Conservation (phyloP, 1,140 invertebrate species). For the Metaphire vulgaris region DNA sequence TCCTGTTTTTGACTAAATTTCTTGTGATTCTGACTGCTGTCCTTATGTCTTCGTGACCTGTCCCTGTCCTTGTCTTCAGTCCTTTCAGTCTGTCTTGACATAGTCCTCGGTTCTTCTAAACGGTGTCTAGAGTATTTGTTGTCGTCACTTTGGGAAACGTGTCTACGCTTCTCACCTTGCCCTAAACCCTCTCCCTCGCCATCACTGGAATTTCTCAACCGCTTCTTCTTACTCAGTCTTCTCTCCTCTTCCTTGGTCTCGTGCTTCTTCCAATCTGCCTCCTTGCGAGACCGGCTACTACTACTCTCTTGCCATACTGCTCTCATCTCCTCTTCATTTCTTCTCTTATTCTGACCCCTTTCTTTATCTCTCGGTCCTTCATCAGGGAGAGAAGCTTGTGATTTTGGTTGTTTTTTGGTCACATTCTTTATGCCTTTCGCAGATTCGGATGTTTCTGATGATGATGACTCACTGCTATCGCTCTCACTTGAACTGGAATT, state of each 20-base stretch:
- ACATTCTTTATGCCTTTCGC: not conserved
- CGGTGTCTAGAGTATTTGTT: too few relatives aligned
- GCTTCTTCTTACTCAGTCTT: not conserved
- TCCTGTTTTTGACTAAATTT: not conserved
- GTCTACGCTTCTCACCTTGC: not conserved
- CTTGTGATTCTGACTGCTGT: not conserved
- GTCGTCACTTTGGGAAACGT: not conserved
- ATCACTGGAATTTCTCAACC: not conserved
- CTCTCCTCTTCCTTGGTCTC: not conserved
- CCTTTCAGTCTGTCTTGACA: not conserved
- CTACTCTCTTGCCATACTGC: not conserved
- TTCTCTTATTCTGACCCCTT: not conserved
- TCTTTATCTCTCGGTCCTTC: not conserved
- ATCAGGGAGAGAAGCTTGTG: not conserved
- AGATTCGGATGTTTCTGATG: not conserved
- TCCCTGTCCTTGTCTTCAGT: not conserved
- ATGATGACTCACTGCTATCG: not conserved
- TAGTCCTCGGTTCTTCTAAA: not conserved
- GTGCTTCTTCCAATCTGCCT: not conserved
- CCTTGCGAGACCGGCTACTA: too few relatives aligned
- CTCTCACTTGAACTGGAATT: not conserved
- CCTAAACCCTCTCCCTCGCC: not conserved
- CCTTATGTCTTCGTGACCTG: not conserved
- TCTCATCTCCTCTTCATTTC: not conserved
- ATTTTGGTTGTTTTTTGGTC: too few relatives aligned